phyloP scores from a whole-genome alignment of 1,140 invertebrate genomes.

The Hyphantria cunea region DNA sequence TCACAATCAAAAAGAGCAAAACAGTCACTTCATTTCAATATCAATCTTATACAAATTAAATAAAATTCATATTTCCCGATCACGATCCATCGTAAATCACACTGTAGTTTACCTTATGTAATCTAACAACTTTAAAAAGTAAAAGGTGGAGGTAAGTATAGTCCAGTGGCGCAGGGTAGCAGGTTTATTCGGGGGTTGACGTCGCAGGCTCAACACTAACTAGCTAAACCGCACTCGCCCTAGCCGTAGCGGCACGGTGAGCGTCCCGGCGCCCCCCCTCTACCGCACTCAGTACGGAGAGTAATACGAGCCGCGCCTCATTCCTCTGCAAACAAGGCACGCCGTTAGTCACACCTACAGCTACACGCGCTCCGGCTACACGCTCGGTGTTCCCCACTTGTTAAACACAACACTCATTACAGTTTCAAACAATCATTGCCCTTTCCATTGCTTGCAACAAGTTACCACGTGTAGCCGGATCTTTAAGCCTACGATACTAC shows the following conservation, averaged over 20 bases:
- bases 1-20: conserved; percentile 25
- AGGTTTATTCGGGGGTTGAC: conserved; percentile 11
- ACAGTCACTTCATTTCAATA: conserved; percentile 27
- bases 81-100: conserved; percentile 25
- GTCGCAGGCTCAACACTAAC: conserved; percentile 21
- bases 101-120: conserved; percentile 18
- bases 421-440: not conserved
- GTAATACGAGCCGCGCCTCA: conserved; percentile 68
- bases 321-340: conserved; percentile 69
- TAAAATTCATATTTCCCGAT: conserved; percentile 21
- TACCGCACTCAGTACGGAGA: conserved; percentile 75
- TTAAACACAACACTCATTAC: not conserved
- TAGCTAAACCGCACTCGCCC: conserved; percentile 45
- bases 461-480: not conserved
- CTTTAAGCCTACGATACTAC: conserved; percentile 11
- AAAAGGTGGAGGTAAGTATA: conserved; percentile 29
- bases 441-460: not conserved
- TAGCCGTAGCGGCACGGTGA: conserved; percentile 31
- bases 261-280: conserved; percentile 47
- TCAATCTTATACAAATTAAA: conserved; percentile 27
- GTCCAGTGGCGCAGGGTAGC: conserved; percentile 30
- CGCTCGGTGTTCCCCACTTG: not conserved
- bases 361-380: conserved; percentile 10
- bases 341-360: conserved; percentile 41
- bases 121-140: conserved; percentile 11